Percentiles rank a stretch among this genome's conserved stretches.
Evolutionary conservation across 2,888 invertebrate genomes (phyloP).

Genomic region (Nomada goodeniana): DNA sequence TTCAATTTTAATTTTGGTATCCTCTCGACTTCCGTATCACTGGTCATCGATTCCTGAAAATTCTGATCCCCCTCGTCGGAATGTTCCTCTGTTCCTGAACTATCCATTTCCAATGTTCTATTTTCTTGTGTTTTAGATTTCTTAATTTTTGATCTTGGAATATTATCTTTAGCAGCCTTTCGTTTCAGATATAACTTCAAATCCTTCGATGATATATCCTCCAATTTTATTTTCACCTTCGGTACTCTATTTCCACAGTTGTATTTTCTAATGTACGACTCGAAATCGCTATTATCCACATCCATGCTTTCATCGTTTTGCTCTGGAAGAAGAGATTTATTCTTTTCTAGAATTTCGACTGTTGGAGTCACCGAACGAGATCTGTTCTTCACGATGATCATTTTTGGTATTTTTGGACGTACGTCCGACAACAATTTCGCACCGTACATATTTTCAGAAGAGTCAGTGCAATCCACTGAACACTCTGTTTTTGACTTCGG

Average conservation of each 20-base stretch:
- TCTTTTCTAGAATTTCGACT: constrained; percentile 69
- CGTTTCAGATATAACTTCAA: constrained; percentile 51
- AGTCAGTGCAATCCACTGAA: not conserved
- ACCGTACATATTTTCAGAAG: constrained; percentile 25
- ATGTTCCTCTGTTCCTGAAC: constrained; percentile 28
- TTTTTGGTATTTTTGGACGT: constrained; percentile 82
- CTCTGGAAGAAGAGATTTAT: constrained; percentile 15
- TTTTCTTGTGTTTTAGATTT: constrained; percentile 64
- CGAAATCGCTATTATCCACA: constrained; percentile 49
- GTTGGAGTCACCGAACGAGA: constrained; percentile 81
- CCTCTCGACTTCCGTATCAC: constrained; percentile 32
- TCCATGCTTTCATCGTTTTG: constrained; percentile 42
- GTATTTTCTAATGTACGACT: constrained; percentile 42
- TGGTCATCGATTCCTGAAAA: not conserved
- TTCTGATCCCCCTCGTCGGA: constrained; percentile 7
- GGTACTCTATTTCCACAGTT: constrained; percentile 52
- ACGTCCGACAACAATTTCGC: constrained; percentile 33
- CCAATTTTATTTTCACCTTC: constrained; percentile 77
- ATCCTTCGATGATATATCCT: constrained; percentile 60
- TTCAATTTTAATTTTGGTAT: constrained; percentile 74
- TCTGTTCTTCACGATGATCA: constrained; percentile 81
- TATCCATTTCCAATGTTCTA: constrained; percentile 14
- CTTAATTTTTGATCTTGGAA: constrained; percentile 78
- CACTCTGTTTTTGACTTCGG: constrained; percentile 57
- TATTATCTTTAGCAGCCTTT: constrained; percentile 64